Conservation (phyloP, 2,797 vertebrate species). For the Phataginus tricuspis region DNA sequence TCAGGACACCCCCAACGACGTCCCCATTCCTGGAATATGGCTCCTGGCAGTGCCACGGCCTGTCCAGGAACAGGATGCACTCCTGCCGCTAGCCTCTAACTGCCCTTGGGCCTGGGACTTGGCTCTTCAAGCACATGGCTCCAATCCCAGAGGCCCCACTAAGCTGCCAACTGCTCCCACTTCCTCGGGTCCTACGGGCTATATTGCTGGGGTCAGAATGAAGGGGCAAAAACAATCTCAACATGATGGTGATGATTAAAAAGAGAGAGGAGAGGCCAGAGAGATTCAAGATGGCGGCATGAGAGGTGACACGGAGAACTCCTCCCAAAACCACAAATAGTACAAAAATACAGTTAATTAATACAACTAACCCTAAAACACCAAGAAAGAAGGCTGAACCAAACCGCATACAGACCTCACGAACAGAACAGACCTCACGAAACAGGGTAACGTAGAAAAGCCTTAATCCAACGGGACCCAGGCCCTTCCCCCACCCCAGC, state of each 20-base stretch:
- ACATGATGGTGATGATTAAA: fast-evolving
- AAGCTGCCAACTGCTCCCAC: background rate
- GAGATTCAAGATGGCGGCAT: too few species aligned
- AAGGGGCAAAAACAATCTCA: background rate
- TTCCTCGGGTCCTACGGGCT: background rate
- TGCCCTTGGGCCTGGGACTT: background rate
- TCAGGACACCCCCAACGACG: background rate
- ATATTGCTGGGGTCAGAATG: background rate
- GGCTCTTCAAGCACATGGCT: background rate
- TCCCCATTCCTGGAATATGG: background rate
- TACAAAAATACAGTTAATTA: too few species aligned
- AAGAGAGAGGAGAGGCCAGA: too few species aligned
- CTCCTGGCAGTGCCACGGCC: background rate
- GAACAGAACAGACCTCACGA: too few species aligned
- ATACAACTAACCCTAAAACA: too few species aligned
- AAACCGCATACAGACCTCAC: too few species aligned
- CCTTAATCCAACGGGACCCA: too few species aligned
- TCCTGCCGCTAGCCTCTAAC: background rate
- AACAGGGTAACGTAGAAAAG: too few species aligned
- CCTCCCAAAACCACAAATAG: too few species aligned
- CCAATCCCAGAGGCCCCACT: background rate
- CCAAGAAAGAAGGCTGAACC: too few species aligned
- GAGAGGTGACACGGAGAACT: too few species aligned
- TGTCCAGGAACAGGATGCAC: background rate
- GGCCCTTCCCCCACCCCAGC: too few species aligned